Evolutionary conservation across 2,797 vertebrate species (phyloP).

Genomic region (Enteromius radiatus): DNA sequence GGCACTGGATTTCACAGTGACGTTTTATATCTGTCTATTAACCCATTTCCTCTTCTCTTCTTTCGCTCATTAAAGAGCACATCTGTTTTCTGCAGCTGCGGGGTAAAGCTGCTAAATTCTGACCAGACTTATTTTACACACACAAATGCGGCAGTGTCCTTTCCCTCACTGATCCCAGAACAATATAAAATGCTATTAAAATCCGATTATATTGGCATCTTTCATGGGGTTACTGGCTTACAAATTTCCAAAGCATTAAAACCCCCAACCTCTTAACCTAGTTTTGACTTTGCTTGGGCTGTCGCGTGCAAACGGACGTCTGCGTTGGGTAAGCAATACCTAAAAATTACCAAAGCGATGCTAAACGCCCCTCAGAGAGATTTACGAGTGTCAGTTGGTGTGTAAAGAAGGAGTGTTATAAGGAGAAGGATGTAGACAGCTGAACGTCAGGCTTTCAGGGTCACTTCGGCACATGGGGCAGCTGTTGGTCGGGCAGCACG

Average conservation of each 20-base stretch:
- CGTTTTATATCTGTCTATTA: constrained; percentile 68
- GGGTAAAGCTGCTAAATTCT: constrained; percentile 56
- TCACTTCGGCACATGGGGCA: constrained; percentile 63
- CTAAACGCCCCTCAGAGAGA: constrained; percentile 49
- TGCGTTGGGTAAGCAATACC: constrained; percentile 4
- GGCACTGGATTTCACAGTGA: constrained; percentile 63
- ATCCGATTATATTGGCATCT: constrained; percentile 34
- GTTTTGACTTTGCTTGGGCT: constrained; percentile 42
- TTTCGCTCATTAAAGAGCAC: constrained; percentile 71
- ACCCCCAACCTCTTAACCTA: constrained; percentile 50
- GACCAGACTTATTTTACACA: constrained; percentile 45
- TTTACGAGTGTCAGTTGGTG: constrained; percentile 48
- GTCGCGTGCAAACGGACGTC: constrained; percentile 7
- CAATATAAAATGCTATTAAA: constrained; percentile 39
- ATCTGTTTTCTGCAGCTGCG: constrained; percentile 70
- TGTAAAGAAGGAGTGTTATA: constrained; percentile 29
- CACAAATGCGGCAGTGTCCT: constrained; percentile 54
- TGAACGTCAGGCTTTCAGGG: constrained; percentile 67
- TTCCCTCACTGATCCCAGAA: constrained; percentile 26
- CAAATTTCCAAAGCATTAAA: constrained; percentile 38
- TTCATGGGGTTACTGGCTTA: constrained; percentile 31
- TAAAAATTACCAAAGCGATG: constrained; percentile 16
- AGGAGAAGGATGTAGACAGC: constrained; percentile 48
- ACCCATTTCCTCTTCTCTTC: constrained; percentile 68
- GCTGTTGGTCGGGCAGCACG: constrained; percentile 31